Evolutionary conservation across 2,888 invertebrate species (phyloP).

Genomic region (Horisme vitalbata): DNA sequence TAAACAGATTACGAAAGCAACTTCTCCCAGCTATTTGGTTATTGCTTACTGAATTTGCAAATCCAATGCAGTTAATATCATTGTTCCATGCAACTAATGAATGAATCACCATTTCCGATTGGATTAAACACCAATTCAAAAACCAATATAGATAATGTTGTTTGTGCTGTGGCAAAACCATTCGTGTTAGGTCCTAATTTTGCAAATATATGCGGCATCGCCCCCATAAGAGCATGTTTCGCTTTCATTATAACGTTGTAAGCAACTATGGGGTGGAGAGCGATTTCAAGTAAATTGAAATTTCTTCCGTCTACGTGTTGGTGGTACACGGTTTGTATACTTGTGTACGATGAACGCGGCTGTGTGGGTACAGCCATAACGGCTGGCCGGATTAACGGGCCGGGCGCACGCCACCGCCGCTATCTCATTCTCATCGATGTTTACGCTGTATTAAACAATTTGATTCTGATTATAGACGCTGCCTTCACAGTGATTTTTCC

Average conservation of each 20-base stretch:
- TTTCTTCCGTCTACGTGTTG: slow-evolving; percentile 57
- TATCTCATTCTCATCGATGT: slow-evolving; percentile 74
- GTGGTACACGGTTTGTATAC: slow-evolving; percentile 22
- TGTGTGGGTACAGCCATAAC: slow-evolving; percentile 38
- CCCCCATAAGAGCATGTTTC: slow-evolving; percentile 39
- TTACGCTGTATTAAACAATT: slow-evolving; percentile 77
- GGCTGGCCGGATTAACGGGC: slow-evolving; percentile 63
- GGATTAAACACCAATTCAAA: slow-evolving; percentile 14
- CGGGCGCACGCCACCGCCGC: slow-evolving; percentile 61
- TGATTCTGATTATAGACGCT: slow-evolving; percentile 71
- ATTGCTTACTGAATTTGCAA: not conserved
- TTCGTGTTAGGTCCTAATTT: slow-evolving; percentile 31
- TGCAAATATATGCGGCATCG: slow-evolving; percentile 28
- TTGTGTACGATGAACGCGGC: slow-evolving; percentile 26
- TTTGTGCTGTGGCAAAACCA: slow-evolving; percentile 16
- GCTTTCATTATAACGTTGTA: slow-evolving; percentile 47
- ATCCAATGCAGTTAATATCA: slow-evolving; percentile 6
- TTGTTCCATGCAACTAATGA: not conserved
- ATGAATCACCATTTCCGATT: slow-evolving; percentile 14
- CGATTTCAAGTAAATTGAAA: slow-evolving; percentile 68
- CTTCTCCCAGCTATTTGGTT: not conserved
- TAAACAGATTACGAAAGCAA: too few species aligned
- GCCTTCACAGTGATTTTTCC: slow-evolving; percentile 48
- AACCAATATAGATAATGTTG: slow-evolving; percentile 22
- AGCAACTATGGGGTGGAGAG: slow-evolving; percentile 40